Base-by-base conservation (phyloP, 2,888 invertebrate genomes). In the Tanytarsus gracilentus region DNA sequence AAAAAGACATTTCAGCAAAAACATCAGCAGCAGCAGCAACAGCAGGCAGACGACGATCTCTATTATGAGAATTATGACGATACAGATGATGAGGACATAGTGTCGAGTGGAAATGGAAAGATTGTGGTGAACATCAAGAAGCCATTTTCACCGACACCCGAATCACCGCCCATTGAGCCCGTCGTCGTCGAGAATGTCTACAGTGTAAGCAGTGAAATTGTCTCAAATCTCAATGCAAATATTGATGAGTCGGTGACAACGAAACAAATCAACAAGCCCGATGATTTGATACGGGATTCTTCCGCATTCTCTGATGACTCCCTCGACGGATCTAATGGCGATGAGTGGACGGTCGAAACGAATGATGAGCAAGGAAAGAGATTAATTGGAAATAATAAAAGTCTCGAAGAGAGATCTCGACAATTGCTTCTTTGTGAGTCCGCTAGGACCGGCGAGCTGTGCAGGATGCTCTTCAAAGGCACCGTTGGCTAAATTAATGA, bases 401-500 rank as follows among this genome's bases (percentile, higher is more conserved):
- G 68, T 40, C 69, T 69, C 48, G 68, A 67, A 49, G 69, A 69
- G 58, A 66, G 68, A 44, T 69, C 69, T 0, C 63, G 68, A 3
- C 68, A 69, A 50, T 58, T 69, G 8, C 61, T 69, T 18, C 62
- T 69, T 0, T 69, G 69, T 21, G 68, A 69, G 58, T 67, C 67
- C 36, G 67, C 66, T 4, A 66, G 68, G n/a, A 66, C 66, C 9
- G 68, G 67, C 1, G 69, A 69, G 59, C 61, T 68, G n/a, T 69
- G 69, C 61, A 65, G 68, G 26, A 69, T 69, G 69, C 64, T 69
- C 23, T 69, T 69, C 56, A 69, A 69, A 51, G 66, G 67, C 33
- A 65, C 66, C 61, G 53, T 68, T 33, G 58, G 58, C 18, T 58
- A 58, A 26, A 48, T 29, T 58, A 55, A 33, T 52, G 52, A 52